phyloP scores from a whole-genome alignment of 1,140 invertebrate species.

The Oedothorax gibbosus region DNA sequence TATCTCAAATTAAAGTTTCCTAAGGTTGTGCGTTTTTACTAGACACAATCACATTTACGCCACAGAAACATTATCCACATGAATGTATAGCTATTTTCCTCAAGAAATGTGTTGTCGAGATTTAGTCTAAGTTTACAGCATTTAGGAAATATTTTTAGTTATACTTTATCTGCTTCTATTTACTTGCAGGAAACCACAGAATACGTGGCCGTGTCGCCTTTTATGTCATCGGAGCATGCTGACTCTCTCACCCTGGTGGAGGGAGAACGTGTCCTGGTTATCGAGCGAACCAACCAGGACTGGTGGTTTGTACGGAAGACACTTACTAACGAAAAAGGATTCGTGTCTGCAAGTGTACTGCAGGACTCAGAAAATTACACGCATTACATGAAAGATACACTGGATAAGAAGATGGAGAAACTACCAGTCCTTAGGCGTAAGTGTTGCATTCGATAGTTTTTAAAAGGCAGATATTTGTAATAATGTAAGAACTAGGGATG shows the following conservation, averaged over 20 bases:
- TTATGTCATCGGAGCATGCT: constrained; percentile 83
- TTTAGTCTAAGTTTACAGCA: too few species aligned
- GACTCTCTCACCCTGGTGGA: constrained; percentile 89
- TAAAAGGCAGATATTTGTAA: too few species aligned
- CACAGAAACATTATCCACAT: too few species aligned
- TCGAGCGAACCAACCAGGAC: constrained; percentile 78
- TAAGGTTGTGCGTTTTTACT: too few species aligned
- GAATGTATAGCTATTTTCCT: too few species aligned
- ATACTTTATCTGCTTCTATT: neutral
- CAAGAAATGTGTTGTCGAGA: too few species aligned
- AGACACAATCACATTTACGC: too few species aligned
- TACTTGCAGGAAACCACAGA: constrained; percentile 47
- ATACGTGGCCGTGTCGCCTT: constrained; percentile 80
- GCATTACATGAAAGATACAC: constrained; percentile 84
- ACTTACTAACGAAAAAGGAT: constrained; percentile 89
- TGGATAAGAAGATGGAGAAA: constrained; percentile 91
- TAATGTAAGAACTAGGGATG: neutral
- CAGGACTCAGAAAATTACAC: constrained; percentile 85
- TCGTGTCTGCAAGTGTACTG: constrained; percentile 89
- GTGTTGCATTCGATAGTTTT: constrained; percentile 65
- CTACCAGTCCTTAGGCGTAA: constrained; percentile 92
- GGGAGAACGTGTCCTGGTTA: constrained; percentile 87
- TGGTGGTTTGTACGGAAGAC: constrained; percentile 95
- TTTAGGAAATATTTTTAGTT: neutral
- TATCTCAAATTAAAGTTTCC: too few species aligned